Evolutionary conservation across 2,797 vertebrate genomes (phyloP).

Genomic region (Ibycter americanus): DNA sequence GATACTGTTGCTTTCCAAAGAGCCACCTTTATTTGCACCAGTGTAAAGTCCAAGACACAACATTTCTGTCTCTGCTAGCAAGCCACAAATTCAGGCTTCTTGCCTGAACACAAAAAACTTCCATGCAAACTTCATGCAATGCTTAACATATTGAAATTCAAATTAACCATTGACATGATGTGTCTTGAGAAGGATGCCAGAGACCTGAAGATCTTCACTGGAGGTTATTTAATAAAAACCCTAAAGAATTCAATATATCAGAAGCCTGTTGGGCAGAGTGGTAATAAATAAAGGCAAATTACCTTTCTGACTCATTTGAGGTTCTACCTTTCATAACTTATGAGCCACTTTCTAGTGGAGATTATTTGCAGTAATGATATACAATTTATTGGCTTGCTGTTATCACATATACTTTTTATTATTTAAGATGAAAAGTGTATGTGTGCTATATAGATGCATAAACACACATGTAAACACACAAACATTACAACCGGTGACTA

Average conservation of each 20-base stretch:
- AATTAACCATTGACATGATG: not conserved
- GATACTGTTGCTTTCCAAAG: not conserved
- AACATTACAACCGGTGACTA: not conserved
- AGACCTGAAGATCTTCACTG: not conserved
- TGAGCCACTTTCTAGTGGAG: not conserved
- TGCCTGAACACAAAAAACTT: not conserved
- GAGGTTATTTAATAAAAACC: not conserved
- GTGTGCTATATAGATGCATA: not conserved
- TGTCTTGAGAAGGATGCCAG: not conserved
- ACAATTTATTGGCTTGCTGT: not conserved
- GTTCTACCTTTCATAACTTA: slow-evolving; percentile 21
- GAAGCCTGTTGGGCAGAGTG: not conserved
- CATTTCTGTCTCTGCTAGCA: not conserved
- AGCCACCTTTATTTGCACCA: not conserved
- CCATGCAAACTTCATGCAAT: not conserved
- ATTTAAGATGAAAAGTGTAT: not conserved
- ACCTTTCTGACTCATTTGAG: slow-evolving; percentile 14
- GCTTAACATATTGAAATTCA: not conserved
- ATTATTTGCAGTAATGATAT: slow-evolving; percentile 16
- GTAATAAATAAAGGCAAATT: slow-evolving; percentile 37
- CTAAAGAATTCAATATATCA: slow-evolving; percentile 6
- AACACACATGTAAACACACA: not conserved
- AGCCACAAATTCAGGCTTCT: not conserved
- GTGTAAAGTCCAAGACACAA: not conserved
- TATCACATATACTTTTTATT: not conserved